Conservation (phyloP, 1,140 invertebrate genomes). For the Apis cerana region DNA sequence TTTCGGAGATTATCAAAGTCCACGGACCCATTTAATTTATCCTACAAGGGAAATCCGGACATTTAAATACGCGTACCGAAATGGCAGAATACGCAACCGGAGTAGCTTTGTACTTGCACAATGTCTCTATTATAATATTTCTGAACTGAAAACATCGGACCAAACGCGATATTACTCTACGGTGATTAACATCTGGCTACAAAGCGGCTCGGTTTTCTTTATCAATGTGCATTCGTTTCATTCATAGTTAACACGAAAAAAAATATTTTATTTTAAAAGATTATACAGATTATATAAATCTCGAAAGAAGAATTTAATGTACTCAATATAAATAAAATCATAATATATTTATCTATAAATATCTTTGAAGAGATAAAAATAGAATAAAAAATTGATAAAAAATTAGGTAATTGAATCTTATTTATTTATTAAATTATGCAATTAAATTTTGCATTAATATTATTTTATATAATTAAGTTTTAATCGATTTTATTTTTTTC, state of each 20-base stretch:
- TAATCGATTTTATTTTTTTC: no score
- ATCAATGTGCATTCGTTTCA: not conserved
- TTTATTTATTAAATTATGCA: no score
- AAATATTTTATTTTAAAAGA: not conserved
- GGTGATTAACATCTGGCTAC: constrained; percentile 21
- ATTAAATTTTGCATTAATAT: no score
- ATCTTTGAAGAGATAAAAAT: no score
- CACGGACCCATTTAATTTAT: constrained; percentile 67
- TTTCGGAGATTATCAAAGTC: constrained; percentile 70
- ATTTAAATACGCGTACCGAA: constrained; percentile 63
- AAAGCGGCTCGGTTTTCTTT: not conserved
- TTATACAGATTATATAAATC: no score
- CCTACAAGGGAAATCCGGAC: constrained; percentile 56
- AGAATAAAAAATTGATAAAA: no score
- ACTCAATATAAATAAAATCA: no score
- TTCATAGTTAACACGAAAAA: not conserved
- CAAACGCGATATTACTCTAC: constrained; percentile 15
- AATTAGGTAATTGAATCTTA: no score
- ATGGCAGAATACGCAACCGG: constrained; percentile 44
- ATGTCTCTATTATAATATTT: constrained; percentile 44
- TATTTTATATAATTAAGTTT: no score
- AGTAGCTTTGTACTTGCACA: constrained; percentile 32
- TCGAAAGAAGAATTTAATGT: not conserved
- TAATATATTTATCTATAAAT: no score
- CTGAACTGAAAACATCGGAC: constrained; percentile 38